phyloP scores from a whole-genome alignment of 2,888 invertebrate species.

The Neelides folsomi region DNA sequence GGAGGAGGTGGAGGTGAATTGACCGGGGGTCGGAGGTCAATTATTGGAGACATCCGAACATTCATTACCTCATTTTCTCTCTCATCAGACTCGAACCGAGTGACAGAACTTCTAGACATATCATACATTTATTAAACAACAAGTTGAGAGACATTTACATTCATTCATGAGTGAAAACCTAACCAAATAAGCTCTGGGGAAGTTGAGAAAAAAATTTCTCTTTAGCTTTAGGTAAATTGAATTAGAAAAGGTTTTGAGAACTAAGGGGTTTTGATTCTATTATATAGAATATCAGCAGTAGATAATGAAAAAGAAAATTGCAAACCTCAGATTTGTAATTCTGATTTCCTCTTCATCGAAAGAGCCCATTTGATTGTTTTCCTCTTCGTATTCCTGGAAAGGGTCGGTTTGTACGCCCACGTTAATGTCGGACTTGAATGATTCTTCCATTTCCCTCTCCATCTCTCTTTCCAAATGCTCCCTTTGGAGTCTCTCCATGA shows the following conservation, averaged over 20 bases:
- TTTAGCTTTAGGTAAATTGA: no score
- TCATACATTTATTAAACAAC: no score
- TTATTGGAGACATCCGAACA: no score
- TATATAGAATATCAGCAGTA: background rate
- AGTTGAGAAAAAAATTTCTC: no score
- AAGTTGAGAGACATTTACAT: no score
- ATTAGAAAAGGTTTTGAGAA: no score
- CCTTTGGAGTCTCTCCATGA: background rate
- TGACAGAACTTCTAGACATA: no score
- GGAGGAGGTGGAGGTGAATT: background rate
- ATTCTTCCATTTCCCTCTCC: constrained; percentile 1
- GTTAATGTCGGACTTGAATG: constrained; percentile 22
- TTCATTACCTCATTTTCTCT: no score
- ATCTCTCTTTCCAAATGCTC: background rate
- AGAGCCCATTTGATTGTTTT: constrained; percentile 9
- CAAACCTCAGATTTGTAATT: constrained; percentile 11
- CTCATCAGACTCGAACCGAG: no score
- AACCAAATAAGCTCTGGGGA: no score
- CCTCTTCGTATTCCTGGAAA: constrained; percentile 55
- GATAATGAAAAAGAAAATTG: background rate
- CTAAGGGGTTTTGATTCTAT: background rate
- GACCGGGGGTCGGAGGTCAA: no score
- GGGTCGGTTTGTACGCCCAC: constrained; percentile 77
- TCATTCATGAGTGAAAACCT: no score
- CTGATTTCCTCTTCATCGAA: constrained; percentile 16